A percentile compares a stretch with the other conserved stretches of the same genome.
Conservation (phyloP, 2,113 vertebrate genomes). For the Oncorhynchus keta region DNA sequence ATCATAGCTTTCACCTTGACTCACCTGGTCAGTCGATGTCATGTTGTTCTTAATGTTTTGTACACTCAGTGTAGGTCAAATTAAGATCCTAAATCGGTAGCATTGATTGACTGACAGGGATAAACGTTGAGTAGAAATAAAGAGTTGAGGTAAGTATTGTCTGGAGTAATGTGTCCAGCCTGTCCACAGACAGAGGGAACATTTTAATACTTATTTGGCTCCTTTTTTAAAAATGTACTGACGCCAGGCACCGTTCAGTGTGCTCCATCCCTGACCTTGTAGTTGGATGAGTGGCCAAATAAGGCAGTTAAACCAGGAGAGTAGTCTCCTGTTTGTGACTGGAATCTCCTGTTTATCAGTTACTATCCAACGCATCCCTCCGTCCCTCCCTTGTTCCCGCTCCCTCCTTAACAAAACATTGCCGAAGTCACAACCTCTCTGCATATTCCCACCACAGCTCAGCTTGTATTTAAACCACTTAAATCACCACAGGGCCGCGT, state of each 20-base stretch:
- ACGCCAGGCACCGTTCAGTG: background rate
- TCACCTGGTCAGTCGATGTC: too few species aligned
- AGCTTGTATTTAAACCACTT: slow-evolving; percentile 39
- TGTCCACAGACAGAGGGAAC: too few species aligned
- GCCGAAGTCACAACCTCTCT: slow-evolving; percentile 49
- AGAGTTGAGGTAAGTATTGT: too few species aligned
- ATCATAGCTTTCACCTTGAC: too few species aligned
- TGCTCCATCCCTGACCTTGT: slow-evolving; percentile 14
- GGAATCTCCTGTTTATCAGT: slow-evolving; percentile 60
- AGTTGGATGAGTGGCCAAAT: slow-evolving; percentile 60
- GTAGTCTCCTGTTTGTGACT: slow-evolving; percentile 18
- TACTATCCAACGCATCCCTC: slow-evolving; percentile 29
- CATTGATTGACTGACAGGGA: too few species aligned
- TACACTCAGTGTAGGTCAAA: too few species aligned
- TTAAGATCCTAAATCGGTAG: too few species aligned
- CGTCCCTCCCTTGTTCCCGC: slow-evolving; percentile 13
- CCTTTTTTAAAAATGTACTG: too few species aligned
- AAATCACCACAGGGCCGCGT: slow-evolving; percentile 31
- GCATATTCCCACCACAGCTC: slow-evolving; percentile 25
- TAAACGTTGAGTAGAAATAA: too few species aligned
- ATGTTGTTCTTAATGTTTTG: too few species aligned
- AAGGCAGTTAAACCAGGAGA: slow-evolving; percentile 53
- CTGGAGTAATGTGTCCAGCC: too few species aligned
- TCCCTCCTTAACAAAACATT: slow-evolving; percentile 29
- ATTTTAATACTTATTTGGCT: too few species aligned